Evolutionary conservation across 2,888 invertebrate species (phyloP).

Genomic region (Altica lythri): DNA sequence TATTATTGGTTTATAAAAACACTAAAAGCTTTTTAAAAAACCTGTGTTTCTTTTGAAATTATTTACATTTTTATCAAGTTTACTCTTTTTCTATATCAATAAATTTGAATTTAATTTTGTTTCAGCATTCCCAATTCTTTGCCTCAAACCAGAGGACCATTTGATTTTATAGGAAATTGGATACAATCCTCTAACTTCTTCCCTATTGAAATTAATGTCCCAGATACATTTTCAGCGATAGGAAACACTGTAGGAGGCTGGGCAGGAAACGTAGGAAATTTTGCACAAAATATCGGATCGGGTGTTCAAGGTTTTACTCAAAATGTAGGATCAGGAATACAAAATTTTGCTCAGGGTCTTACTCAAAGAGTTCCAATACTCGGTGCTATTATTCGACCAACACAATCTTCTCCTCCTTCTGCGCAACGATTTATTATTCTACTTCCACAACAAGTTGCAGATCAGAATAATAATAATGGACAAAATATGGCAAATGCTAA

Average conservation of each 20-base stretch:
- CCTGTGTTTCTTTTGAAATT: too few relatives aligned
- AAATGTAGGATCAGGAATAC: constrained; percentile 40
- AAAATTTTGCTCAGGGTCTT: constrained; percentile 35
- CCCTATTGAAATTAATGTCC: constrained; percentile 68
- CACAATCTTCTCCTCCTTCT: constrained; percentile 13
- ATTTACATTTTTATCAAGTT: too few relatives aligned
- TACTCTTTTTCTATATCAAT: too few relatives aligned
- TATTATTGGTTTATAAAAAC: too few relatives aligned
- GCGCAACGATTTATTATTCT: constrained; percentile 27
- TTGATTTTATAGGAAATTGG: constrained; percentile 55
- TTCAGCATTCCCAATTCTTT: constrained; percentile 20
- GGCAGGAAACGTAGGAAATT: constrained; percentile 36
- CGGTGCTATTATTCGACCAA: constrained; percentile 31
- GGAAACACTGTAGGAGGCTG: constrained; percentile 36
- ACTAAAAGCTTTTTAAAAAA: too few relatives aligned
- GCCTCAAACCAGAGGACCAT: constrained; percentile 39
- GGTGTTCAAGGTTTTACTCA: constrained; percentile 38
- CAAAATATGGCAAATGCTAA: neutral
- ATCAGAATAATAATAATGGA: neutral
- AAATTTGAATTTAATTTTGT: too few relatives aligned
- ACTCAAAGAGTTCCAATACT: constrained; percentile 38
- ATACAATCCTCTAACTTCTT: constrained; percentile 63
- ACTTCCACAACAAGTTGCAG: constrained; percentile 23
- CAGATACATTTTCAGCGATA: constrained; percentile 59
- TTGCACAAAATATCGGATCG: constrained; percentile 38